phyloP scores from a whole-genome alignment of 2,113 vertebrate species.

The Felis chaus region DNA sequence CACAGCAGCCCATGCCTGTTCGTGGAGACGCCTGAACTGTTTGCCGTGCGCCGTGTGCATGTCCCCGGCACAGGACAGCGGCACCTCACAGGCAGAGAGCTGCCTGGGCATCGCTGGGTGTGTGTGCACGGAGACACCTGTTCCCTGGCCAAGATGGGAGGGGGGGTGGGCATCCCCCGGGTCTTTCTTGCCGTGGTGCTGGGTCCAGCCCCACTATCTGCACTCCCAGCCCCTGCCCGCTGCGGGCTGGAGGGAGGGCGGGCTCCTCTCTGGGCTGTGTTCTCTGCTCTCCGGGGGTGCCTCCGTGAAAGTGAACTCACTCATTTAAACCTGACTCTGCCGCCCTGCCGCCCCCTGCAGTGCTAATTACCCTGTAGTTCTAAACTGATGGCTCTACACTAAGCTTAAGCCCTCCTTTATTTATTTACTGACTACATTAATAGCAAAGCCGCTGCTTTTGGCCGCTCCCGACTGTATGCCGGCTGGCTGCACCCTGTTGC shows the following conservation, averaged over 20 bases:
- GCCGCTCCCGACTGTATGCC: not conserved
- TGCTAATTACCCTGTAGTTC: constrained; percentile 88
- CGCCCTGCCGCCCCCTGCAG: constrained; percentile 83
- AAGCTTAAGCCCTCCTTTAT: constrained; percentile 88
- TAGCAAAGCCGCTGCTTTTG: constrained; percentile 72
- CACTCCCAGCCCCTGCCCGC: not conserved
- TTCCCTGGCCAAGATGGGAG: rapidly evolving
- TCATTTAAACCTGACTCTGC: constrained; percentile 87
- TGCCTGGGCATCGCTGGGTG: no score
- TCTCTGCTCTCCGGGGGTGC: constrained; percentile 73
- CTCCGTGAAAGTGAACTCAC: constrained; percentile 85
- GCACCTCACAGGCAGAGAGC: not conserved
- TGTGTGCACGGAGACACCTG: rapidly evolving
- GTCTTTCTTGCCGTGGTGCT: not conserved
- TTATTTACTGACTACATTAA: constrained; percentile 92
- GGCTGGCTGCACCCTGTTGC: not conserved
- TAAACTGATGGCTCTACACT: constrained; percentile 88
- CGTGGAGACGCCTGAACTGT: not conserved
- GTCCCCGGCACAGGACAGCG: not conserved
- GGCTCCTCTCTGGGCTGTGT: constrained; percentile 3
- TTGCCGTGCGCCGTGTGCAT: not conserved
- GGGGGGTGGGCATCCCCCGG: not conserved
- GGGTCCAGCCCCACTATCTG: not conserved
- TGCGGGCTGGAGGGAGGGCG: rapidly evolving
- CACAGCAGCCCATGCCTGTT: rapidly evolving